phyloP scores from a whole-genome alignment of 2,888 invertebrate genomes.

The Athrips mouffetella region DNA sequence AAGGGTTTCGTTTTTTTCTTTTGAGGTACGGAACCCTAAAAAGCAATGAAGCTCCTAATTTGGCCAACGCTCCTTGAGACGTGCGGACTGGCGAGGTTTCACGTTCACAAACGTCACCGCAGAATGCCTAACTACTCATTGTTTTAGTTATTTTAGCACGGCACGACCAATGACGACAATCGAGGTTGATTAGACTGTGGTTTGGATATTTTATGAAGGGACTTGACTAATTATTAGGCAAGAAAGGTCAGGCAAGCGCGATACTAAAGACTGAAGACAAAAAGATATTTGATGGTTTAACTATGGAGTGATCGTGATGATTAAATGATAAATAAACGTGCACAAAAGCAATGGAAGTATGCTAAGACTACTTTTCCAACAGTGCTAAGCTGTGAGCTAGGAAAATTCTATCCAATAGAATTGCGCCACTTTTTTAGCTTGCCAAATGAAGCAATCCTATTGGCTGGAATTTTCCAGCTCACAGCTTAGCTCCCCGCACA shows the following conservation, averaged over 20 bases:
- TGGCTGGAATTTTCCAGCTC: too few relatives aligned
- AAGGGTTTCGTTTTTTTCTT: too few relatives aligned
- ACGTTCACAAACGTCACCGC: constrained; percentile 12
- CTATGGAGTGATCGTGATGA: too few relatives aligned
- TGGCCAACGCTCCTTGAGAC: not conserved
- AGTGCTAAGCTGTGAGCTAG: too few relatives aligned
- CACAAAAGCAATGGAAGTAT: too few relatives aligned
- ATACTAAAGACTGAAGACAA: not conserved
- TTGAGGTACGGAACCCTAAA: too few relatives aligned
- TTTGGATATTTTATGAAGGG: constrained; percentile 10
- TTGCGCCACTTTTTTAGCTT: too few relatives aligned
- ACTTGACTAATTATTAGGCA: not conserved
- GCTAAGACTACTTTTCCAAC: too few relatives aligned
- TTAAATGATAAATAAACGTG: too few relatives aligned
- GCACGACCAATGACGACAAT: constrained; percentile 10
- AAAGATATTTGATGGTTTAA: not conserved
- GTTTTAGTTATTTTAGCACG: constrained; percentile 25
- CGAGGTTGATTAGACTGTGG: constrained; percentile 16
- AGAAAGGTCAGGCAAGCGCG: not conserved
- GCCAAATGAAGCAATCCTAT: too few relatives aligned
- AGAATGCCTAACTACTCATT: constrained; percentile 24
- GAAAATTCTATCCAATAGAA: too few relatives aligned
- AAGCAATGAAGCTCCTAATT: not conserved
- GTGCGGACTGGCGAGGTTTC: constrained; percentile 7
- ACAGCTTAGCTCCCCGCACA: too few relatives aligned